phyloP scores from a whole-genome alignment of 2,888 invertebrate genomes.

The Tachina lurida region DNA sequence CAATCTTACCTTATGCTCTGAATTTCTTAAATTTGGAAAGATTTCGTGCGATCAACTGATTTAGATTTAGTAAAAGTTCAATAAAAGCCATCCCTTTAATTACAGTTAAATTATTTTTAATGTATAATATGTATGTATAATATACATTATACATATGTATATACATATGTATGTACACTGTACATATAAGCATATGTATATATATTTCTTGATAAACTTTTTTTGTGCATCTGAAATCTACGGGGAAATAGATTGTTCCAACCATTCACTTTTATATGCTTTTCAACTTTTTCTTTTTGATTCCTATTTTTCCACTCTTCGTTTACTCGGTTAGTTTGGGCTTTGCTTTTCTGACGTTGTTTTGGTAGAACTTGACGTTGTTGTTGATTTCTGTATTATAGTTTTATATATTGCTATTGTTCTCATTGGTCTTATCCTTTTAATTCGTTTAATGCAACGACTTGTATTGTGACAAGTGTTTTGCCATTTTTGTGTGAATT shows the following conservation, averaged over 20 bases:
- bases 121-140: too few species aligned
- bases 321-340: conserved; percentile 10
- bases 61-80: too few species aligned
- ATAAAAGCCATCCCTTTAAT: too few species aligned
- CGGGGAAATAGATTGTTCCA: not conserved
- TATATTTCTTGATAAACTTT: too few species aligned
- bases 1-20: too few species aligned
- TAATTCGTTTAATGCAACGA: conserved; percentile 28
- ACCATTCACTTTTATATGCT: not conserved
- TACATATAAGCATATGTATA: too few species aligned
- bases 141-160: too few species aligned
- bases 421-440: conserved; percentile 34
- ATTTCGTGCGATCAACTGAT: too few species aligned
- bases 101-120: too few species aligned
- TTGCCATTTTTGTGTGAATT: conserved; percentile 3
- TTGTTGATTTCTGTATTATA: not conserved
- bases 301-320: not conserved
- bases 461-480: conserved; percentile 26
- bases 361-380: not conserved
- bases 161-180: too few species aligned
- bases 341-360: conserved; percentile 12
- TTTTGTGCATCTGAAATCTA: too few species aligned
- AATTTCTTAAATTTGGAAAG: too few species aligned
- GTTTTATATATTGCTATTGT: conserved; percentile 7
- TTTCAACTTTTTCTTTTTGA: not conserved